Conservation (phyloP, 2,888 invertebrate species). For the Miltochrista miniata region DNA sequence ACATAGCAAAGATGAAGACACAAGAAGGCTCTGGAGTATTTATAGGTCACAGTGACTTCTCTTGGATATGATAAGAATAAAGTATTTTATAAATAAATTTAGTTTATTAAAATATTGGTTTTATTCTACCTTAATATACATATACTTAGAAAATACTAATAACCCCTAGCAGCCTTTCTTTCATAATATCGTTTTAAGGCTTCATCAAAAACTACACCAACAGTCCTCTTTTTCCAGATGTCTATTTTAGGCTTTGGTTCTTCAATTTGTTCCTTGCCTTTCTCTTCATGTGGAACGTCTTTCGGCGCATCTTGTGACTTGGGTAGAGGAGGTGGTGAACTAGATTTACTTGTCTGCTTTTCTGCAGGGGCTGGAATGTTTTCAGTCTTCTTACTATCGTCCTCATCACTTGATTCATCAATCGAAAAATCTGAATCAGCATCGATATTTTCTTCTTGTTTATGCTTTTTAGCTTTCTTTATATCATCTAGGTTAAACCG, state of each 20-base stretch:
- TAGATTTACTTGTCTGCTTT: slow-evolving; percentile 23
- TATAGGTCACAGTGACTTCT: no score
- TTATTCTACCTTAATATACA: neutral
- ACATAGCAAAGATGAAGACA: no score
- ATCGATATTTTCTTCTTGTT: slow-evolving; percentile 85
- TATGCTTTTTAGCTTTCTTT: slow-evolving; percentile 62
- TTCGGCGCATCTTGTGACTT: slow-evolving; percentile 20
- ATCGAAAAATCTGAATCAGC: slow-evolving; percentile 90
- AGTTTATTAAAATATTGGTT: neutral
- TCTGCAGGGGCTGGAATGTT: slow-evolving; percentile 23
- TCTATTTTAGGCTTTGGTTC: slow-evolving; percentile 82
- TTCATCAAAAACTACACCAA: slow-evolving; percentile 89
- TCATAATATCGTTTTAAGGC: slow-evolving; percentile 90
- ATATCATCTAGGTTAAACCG: slow-evolving; percentile 67
- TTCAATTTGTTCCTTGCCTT: slow-evolving; percentile 23
- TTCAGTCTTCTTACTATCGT: slow-evolving; percentile 40
- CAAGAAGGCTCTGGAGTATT: no score
- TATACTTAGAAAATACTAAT: slow-evolving; percentile 15
- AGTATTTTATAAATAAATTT: slow-evolving; percentile 12
- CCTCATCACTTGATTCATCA: slow-evolving; percentile 84
- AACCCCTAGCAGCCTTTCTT: slow-evolving; percentile 85
- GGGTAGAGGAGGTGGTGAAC: slow-evolving; percentile 25
- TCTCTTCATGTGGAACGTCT: slow-evolving; percentile 26
- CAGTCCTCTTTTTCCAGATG: slow-evolving; percentile 93
- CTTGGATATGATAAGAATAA: no score